These are phyloP conservation scores for Ispidina lecontei DNA, from an alignment of 2,797 vertebrate genomes.

Conservation along the genomic window DNA sequence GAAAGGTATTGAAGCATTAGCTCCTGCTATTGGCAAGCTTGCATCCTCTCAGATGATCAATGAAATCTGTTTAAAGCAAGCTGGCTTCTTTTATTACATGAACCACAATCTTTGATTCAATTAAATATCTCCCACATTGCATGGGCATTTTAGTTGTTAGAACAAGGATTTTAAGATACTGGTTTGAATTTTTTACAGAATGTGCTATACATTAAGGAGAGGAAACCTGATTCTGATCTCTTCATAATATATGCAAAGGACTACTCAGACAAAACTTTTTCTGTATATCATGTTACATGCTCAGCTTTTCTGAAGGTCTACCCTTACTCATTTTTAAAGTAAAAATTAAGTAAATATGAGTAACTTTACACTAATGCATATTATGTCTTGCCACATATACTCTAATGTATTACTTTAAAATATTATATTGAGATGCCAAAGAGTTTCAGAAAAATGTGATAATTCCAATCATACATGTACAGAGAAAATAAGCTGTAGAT, in stretches of 20 bases:
- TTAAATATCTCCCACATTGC: neutral
- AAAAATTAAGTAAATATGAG: slow-evolving; percentile 2
- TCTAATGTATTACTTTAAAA: neutral
- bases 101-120: neutral
- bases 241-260: slow-evolving; percentile 43
- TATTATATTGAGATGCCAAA: neutral
- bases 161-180: neutral
- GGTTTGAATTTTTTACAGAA: slow-evolving; percentile 27
- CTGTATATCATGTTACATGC: neutral
- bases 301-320: neutral
- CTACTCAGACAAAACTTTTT: slow-evolving; percentile 60
- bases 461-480: neutral
- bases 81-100: slow-evolving; percentile 30
- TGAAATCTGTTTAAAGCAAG: slow-evolving; percentile 33
- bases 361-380: neutral
- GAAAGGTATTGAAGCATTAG: slow-evolving; percentile 73
- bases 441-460: slow-evolving; percentile 30
- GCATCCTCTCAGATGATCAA: slow-evolving; percentile 39
- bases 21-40: slow-evolving; percentile 67
- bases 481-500: neutral
- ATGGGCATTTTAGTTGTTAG: neutral
- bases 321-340: neutral
- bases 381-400: neutral
- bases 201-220: slow-evolving; percentile 35
- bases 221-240: slow-evolving; percentile 31